phyloP scores from a whole-genome alignment of 1,140 invertebrate species.

The Drosophila pseudoananassae region DNA sequence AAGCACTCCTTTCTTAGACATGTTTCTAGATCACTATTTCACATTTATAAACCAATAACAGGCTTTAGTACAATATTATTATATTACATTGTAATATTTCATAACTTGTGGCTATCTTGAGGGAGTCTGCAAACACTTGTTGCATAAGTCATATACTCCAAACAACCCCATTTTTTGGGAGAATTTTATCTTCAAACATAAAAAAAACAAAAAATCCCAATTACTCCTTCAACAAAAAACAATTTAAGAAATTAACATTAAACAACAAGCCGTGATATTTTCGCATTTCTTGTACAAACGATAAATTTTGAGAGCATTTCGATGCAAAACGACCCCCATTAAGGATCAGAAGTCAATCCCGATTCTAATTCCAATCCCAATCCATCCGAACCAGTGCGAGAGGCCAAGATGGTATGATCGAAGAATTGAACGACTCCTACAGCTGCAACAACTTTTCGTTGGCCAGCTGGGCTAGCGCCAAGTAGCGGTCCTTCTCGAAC shows the following conservation, averaged over 20 bases:
- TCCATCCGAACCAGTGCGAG: neutral
- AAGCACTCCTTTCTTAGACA: neutral
- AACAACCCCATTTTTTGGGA: too few relatives aligned
- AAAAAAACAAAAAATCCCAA: neutral
- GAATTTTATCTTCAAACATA: neutral
- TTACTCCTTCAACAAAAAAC: neutral
- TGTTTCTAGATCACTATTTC: neutral
- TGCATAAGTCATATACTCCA: too few relatives aligned
- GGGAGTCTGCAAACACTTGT: too few relatives aligned
- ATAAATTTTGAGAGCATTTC: neutral
- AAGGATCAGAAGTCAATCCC: neutral
- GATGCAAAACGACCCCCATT: neutral
- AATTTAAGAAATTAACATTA: neutral
- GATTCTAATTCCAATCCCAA: neutral
- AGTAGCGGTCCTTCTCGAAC: constrained; percentile 18
- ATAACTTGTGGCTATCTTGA: too few relatives aligned
- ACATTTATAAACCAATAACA: too few relatives aligned
- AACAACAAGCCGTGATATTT: neutral
- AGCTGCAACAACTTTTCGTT: neutral
- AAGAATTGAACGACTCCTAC: neutral
- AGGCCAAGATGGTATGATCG: neutral
- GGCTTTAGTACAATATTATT: too few relatives aligned
- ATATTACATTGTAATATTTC: too few relatives aligned
- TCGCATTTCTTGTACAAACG: neutral
- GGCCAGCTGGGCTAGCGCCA: constrained; percentile 13